Evolutionary conservation across 2,113 vertebrate genomes (phyloP), one percentile per base, ranked within the genome.

Genomic region (human (Homo sapiens)): DNA sequence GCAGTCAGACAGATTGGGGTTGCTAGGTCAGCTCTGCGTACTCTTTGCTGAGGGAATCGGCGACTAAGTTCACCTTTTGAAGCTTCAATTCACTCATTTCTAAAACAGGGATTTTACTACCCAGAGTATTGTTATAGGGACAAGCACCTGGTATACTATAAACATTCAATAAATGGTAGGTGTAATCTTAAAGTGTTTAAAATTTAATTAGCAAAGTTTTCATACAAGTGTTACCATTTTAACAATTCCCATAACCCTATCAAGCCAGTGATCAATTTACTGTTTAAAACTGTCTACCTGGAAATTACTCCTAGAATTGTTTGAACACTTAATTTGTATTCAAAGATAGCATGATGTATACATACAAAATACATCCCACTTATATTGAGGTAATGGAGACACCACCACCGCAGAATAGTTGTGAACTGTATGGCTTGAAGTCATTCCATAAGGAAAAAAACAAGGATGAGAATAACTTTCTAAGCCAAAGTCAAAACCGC

Each of bases 391-490:
- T n/a, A 35, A 32, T 2, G 25, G 61, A 38, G 11, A 18, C 18
- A 14, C 20, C 50, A 79, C 2, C 25, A 5, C 16, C 18, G 5
- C 0, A 4, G 30, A 32, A 45, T 3, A 9, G 1, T 11, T 30
- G 2, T 20, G 20, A 64, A 0, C 14, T 3, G 14, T 10, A 0
- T 9, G 13, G 32, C 12, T 38, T 57, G 16, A 35, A n/a, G 11
- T 5, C 45, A 20, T 52, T 57, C 45, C 12, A 0, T 8, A 18
- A 20, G 35, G 43, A 43, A 8, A 73, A 12, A 23, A 66, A 72
- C 16, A 45, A 17, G 10, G 8, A 0, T 2, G 23, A 38, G 13
- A 16, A 25, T 35, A 27, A 6, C 0, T n/a, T 4, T 76, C 3
- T 10, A 30, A 20, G 0, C 0, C n/a, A 23, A 48, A 66, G 48